phyloP scores from a whole-genome alignment of 2,113 vertebrate genomes.

The Cyanoramphus novaezelandiae region DNA sequence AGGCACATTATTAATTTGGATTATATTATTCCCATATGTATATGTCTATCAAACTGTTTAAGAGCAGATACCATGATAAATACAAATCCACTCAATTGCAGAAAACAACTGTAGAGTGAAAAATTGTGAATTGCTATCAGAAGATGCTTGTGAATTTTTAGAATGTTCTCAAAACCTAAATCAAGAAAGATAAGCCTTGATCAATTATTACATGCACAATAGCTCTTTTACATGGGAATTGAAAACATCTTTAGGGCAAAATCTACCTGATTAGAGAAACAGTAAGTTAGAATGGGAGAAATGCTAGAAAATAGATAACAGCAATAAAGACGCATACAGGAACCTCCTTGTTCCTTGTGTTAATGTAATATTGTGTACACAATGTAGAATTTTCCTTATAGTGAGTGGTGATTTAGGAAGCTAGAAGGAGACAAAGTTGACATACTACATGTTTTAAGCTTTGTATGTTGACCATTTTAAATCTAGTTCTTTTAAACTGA shows the following conservation, averaged over 20 bases:
- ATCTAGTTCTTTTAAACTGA: not conserved
- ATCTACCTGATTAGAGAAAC: not conserved
- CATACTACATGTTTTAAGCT: not conserved
- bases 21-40: not conserved
- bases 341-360: not conserved
- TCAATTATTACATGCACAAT: not conserved
- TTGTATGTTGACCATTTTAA: not conserved
- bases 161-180: not conserved
- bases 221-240: not conserved
- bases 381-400: not conserved
- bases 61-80: not conserved
- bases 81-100: not conserved
- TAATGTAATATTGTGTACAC: not conserved
- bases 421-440: not conserved
- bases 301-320: not conserved
- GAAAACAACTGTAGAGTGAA: not conserved
- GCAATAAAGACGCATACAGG: not conserved
- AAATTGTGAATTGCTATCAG: not conserved
- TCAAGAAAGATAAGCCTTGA: not conserved
- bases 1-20: rapidly evolving
- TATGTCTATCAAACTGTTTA: not conserved
- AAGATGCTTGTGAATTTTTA: not conserved
- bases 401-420: not conserved
- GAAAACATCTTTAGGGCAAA: not conserved
- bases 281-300: not conserved